Evolutionary conservation across 2,113 vertebrate genomes (phyloP).

Genomic region (Heptranchias perlo): DNA sequence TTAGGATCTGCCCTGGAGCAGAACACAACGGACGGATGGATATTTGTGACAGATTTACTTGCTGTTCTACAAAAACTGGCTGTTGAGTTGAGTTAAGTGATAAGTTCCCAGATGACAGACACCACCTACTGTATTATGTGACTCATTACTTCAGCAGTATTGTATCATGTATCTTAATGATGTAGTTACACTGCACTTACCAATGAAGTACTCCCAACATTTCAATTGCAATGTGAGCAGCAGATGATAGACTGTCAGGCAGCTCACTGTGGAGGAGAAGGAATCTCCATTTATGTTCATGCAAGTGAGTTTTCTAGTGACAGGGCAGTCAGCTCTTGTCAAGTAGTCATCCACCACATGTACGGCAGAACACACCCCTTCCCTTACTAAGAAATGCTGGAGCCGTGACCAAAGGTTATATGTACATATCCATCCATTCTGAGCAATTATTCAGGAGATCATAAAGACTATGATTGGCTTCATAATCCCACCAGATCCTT

Average conservation of each 20-base stretch:
- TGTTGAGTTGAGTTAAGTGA: neutral
- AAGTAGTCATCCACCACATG: neutral
- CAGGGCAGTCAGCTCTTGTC: neutral
- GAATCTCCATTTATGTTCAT: neutral
- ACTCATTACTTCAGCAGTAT: neutral
- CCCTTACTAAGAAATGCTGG: neutral
- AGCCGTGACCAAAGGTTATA: neutral
- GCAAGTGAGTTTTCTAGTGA: neutral
- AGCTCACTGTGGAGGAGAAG: neutral
- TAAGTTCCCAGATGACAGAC: neutral
- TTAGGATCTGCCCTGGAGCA: neutral
- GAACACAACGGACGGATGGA: neutral
- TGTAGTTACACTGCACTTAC: neutral
- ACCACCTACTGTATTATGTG: constrained; percentile 6
- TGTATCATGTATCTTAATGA: neutral
- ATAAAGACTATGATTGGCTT: neutral
- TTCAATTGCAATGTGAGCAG: neutral
- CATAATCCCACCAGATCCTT: neutral
- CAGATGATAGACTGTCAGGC: neutral
- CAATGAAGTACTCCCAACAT: neutral
- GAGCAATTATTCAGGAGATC: neutral
- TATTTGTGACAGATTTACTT: neutral
- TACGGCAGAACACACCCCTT: neutral
- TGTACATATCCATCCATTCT: neutral
- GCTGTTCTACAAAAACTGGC: neutral